Evolutionary conservation across 2,888 invertebrate genomes (phyloP).

Genomic region (Euspilapteryx auroguttella): DNA sequence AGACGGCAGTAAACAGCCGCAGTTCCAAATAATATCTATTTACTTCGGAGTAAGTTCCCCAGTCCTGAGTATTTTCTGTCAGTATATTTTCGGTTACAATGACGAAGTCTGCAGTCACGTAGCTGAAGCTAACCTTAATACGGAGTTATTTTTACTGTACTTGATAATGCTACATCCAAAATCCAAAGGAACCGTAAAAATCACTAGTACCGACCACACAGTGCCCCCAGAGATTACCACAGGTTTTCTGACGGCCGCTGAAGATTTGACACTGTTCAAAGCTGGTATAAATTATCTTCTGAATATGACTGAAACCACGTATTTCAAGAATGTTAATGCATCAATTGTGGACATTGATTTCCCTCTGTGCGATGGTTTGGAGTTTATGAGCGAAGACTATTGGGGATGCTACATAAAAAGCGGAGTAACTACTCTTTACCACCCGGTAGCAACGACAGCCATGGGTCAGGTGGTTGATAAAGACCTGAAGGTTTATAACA

Average conservation of each 20-base stretch:
- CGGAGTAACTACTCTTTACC: slow-evolving; percentile 18
- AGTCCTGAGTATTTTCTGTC: too few species aligned
- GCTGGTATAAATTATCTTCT: slow-evolving; percentile 13
- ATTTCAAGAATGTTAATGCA: slow-evolving; percentile 11
- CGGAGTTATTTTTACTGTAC: slow-evolving; percentile 13
- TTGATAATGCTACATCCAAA: slow-evolving; percentile 15
- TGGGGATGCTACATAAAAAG: slow-evolving; percentile 27
- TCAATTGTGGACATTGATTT: slow-evolving; percentile 14
- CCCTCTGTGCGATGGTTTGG: slow-evolving; percentile 14
- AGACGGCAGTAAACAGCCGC: too few species aligned
- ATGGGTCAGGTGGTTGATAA: slow-evolving; percentile 31
- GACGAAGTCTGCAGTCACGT: slow-evolving; percentile 4
- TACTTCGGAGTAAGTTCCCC: too few species aligned
- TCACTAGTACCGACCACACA: background rate
- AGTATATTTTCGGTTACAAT: slow-evolving; percentile 8
- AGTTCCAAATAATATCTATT: too few species aligned
- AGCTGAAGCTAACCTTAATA: slow-evolving; percentile 12
- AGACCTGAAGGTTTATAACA: slow-evolving; percentile 43
- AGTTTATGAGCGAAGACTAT: slow-evolving; percentile 20
- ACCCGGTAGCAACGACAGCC: slow-evolving; percentile 22
- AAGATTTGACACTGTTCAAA: slow-evolving; percentile 15
- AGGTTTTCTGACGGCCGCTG: slow-evolving; percentile 1
- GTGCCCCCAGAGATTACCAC: slow-evolving; percentile 1
- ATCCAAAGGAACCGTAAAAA: slow-evolving; percentile 18
- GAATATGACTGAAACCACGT: slow-evolving; percentile 12